phyloP scores from a whole-genome alignment of 2,888 invertebrate species.

The Meandrusa payeni region DNA sequence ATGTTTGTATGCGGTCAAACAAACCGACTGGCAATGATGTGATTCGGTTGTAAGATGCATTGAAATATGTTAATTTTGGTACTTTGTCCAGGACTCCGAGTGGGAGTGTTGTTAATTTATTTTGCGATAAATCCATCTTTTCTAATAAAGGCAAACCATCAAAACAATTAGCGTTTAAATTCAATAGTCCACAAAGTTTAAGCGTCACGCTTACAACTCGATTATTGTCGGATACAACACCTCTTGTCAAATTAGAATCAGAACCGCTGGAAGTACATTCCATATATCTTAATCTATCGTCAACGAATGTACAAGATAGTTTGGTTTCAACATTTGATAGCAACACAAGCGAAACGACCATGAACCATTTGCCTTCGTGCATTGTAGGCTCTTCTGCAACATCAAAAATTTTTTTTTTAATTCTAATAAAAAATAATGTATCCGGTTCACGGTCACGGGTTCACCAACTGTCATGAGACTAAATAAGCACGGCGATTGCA shows the following conservation, averaged over 20 bases:
- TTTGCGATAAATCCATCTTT: slow-evolving; percentile 49
- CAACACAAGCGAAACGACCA: background rate
- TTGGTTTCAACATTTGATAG: background rate
- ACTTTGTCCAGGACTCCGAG: slow-evolving; percentile 48
- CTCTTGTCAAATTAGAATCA: slow-evolving; percentile 38
- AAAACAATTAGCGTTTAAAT: slow-evolving; percentile 45
- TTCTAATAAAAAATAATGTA: no score
- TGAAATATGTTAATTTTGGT: slow-evolving; percentile 39
- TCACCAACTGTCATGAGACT: no score
- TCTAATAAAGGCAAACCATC: slow-evolving; percentile 39
- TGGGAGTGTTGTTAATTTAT: slow-evolving; percentile 44
- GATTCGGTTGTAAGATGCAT: slow-evolving; percentile 48
- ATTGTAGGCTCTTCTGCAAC: slow-evolving; percentile 13
- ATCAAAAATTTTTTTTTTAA: no score
- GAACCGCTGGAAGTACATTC: slow-evolving; percentile 33
- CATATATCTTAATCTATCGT: slow-evolving; percentile 23
- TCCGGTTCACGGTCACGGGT: no score
- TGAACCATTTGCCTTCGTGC: background rate
- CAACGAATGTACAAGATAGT: slow-evolving; percentile 28
- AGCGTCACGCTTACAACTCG: slow-evolving; percentile 36
- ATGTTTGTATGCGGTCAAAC: slow-evolving; percentile 45
- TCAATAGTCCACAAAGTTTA: slow-evolving; percentile 38
- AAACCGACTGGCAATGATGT: slow-evolving; percentile 45
- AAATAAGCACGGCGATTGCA: no score
- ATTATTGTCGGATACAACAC: slow-evolving; percentile 44